Evolutionary conservation across 2,113 vertebrate genomes (phyloP).

Genomic region (Oxygymnocypris stewartii): DNA sequence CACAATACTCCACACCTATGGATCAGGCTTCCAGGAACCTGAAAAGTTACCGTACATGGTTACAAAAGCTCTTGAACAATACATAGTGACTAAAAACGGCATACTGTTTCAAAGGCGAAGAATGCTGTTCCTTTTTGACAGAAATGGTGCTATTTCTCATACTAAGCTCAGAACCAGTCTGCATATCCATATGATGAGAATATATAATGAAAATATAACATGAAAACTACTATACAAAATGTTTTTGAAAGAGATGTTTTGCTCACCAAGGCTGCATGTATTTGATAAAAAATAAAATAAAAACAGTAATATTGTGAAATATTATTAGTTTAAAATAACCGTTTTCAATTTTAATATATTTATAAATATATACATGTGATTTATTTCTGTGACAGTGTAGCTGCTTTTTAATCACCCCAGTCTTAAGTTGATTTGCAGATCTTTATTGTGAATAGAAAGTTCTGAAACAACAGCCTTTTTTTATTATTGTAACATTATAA

Average conservation of each 20-base stretch:
- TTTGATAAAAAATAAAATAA: neutral
- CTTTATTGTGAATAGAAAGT: no score
- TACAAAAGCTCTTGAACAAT: slow-evolving; percentile 2
- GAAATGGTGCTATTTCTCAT: neutral
- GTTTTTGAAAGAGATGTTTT: neutral
- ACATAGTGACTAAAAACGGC: neutral
- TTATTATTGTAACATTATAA: no score
- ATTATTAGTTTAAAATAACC: neutral
- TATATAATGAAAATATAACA: neutral
- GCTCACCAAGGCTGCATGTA: neutral
- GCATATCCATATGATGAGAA: neutral
- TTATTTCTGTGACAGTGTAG: no score
- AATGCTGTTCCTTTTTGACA: neutral
- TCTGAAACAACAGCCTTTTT: no score
- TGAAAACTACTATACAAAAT: neutral
- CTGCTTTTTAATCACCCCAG: no score
- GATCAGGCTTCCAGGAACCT: slow-evolving; percentile 6
- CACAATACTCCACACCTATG: neutral
- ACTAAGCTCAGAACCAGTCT: neutral
- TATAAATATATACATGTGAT: no score
- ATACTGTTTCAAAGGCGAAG: slow-evolving; percentile 8
- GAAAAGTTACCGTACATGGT: neutral
- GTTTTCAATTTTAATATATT: no score
- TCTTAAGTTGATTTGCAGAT: neutral
- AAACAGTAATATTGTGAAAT: neutral